Evolutionary conservation across 2,888 invertebrate genomes (phyloP), one percentile per base, ranked within the genome.

Genomic region (Eilema caniola): DNA sequence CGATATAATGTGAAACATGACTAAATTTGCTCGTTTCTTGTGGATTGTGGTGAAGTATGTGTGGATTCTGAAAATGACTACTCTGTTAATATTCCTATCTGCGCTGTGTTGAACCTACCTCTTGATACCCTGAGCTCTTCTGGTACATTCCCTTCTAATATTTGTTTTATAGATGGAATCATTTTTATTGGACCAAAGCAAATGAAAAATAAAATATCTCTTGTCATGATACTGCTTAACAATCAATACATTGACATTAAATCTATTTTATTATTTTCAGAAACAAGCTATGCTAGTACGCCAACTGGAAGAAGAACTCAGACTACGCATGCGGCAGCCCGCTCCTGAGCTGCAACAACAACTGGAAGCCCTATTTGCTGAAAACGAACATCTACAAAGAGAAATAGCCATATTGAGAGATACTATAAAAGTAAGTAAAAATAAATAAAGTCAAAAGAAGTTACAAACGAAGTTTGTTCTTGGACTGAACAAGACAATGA

Each of bases 211-310:
- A 20, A 47, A 20, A 20, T 20, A 8, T n/a, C n/a, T n/a, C 2
- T 53, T n/a, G 53, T 53, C n/a, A 20, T 7, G 53, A 20, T 20
- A n/a, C 10, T 1, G 20, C 8, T 2, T 20, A 20, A 16, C 12
- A 53, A 25, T 10, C 31, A 47, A 47, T 67, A 7, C n/a, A 2
- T 63, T 63, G 12, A 64, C 14, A 24, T 12, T 37, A 24, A 63
- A 24, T 2, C 8, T 8, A 7, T 23, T 11, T 25, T 71, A 69
- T 82, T 85, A 76, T 88, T 96, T 96, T 62, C 96, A 99, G 98
- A 99, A 99, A 98, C 98, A 99, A 97, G 98, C 98, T 67, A 98
- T 98, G 97, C 96, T 99, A 91, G 98, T 99, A 72, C 96, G 99
- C 56, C 99, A 99, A 92, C 94, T 99, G 84, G 99, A 99, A 92